phyloP scores from a whole-genome alignment of 2,113 vertebrate species.

The Prunella fulvescens region DNA sequence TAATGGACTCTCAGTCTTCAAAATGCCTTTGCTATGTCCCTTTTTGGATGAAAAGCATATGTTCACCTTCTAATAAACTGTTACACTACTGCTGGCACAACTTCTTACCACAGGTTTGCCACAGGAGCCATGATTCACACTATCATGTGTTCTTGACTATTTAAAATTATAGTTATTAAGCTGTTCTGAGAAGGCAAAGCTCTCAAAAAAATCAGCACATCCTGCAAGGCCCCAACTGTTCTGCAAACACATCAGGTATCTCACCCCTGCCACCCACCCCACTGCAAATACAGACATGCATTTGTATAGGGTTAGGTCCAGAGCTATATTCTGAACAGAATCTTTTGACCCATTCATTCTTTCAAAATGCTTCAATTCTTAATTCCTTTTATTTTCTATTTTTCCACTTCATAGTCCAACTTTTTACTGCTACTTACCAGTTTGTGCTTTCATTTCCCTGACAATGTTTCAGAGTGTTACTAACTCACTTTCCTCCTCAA shows the following conservation, averaged over 20 bases:
- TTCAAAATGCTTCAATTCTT: neutral
- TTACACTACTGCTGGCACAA: conserved; percentile 12
- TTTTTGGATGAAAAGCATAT: conserved; percentile 7
- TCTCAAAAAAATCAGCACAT: neutral
- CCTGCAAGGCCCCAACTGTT: neutral
- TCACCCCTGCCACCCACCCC: neutral
- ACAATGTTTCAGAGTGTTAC: neutral
- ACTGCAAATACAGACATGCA: neutral
- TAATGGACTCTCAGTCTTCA: conserved; percentile 6
- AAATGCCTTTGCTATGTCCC: neutral
- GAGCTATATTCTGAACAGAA: neutral
- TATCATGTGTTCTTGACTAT: conserved; percentile 9
- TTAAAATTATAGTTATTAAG: conserved; percentile 44
- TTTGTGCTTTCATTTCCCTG: neutral
- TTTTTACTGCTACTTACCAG: neutral
- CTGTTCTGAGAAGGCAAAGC: conserved; percentile 21
- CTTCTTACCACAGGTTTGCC: conserved; percentile 44
- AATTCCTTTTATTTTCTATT: neutral
- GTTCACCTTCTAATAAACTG: conserved; percentile 44
- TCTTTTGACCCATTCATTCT: neutral
- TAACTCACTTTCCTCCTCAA: neutral
- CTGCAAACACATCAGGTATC: neutral
- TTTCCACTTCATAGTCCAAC: neutral
- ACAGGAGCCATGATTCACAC: conserved; percentile 60
- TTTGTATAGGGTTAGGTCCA: neutral